Evolutionary conservation across 2,113 vertebrate genomes (phyloP), one percentile per base, ranked within the genome.

Genomic region (Origma solitaria): DNA sequence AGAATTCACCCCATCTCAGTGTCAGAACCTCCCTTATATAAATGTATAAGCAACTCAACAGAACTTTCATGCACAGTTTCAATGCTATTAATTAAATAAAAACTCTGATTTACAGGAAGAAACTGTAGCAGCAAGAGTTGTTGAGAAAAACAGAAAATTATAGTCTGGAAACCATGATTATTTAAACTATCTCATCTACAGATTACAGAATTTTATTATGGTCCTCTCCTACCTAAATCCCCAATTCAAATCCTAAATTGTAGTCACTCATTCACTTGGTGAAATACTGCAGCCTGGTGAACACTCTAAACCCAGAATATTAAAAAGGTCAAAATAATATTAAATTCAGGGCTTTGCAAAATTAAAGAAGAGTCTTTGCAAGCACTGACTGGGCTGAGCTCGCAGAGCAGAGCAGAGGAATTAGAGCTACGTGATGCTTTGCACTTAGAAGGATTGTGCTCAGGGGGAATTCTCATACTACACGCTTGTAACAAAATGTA

Each of bases 311-410:
- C 50, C 61, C 61, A 96, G 75, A 95, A 95, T 97, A 97, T 92
- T 96, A 91, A 95, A 97, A 97, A 93, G 82, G 86, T 95, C 96
- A 97, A 86, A 96, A 92, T 76, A 86, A 82, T 82, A 93, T 73
- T 91, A 86, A 94, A 96, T 66, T 45, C 31, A 58, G 27, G 54
- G 80, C 85, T 96, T 96, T 95, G 68, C 81, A 94, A 53, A 97
- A 97, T 90, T 62, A 80, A 80, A 94, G 61, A 8, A 28, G 18
- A 33, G 15, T 18, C 14, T 82, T 90, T 73, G 20, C 68, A 80
- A 88, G 71, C 72, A 16, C 22, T 58, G 56, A 3, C 47, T 85
- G 51, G 70, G 23, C 79, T 79, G 78, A 62, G 65, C 62, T 90
- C 37, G 19, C 13, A 50, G 19, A 66, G 58, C 40, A 57, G 76